These are phyloP conservation scores for Salmo trutta DNA, from an alignment of 2,797 vertebrate genomes.

Conservation along the genomic window DNA sequence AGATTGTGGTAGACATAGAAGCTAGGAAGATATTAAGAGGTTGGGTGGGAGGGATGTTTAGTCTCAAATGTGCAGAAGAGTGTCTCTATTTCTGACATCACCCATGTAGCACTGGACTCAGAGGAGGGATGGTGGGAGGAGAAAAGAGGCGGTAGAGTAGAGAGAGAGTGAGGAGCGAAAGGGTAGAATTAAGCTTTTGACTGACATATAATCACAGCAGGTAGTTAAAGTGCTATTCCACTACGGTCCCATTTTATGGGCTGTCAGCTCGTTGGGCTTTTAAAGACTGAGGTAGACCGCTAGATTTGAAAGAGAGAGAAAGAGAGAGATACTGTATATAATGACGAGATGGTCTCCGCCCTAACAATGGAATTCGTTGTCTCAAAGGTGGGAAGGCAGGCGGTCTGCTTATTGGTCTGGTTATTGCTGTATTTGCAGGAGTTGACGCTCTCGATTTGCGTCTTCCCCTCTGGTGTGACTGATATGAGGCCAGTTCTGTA, in stretches of 20 bases:
- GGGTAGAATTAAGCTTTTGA: slow-evolving; percentile 21
- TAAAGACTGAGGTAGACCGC: slow-evolving; percentile 1
- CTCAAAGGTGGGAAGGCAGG: too few relatives aligned
- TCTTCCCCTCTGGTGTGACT: too few relatives aligned
- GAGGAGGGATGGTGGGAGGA: neutral
- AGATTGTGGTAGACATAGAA: too few relatives aligned
- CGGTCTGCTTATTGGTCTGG: too few relatives aligned
- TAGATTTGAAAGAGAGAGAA: neutral
- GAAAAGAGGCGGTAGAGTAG: neutral
- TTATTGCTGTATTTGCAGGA: too few relatives aligned
- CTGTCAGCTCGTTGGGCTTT: slow-evolving; percentile 41
- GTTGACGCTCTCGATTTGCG: too few relatives aligned
- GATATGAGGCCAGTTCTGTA: too few relatives aligned
- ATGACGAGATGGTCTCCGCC: too few relatives aligned
- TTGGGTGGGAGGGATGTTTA: neutral
- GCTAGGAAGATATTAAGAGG: too few relatives aligned
- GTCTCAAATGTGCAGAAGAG: too few relatives aligned
- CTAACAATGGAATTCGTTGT: too few relatives aligned
- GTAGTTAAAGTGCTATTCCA: slow-evolving; percentile 33
- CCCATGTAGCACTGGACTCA: neutral
- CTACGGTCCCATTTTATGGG: slow-evolving; percentile 49
- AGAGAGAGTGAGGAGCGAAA: neutral
- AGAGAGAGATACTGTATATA: neutral
- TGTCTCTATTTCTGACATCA: neutral
- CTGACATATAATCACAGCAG: slow-evolving; percentile 29